These are phyloP conservation scores for Avahi laniger DNA, from an alignment of 2,797 vertebrate genomes.

Conservation along the genomic window DNA sequence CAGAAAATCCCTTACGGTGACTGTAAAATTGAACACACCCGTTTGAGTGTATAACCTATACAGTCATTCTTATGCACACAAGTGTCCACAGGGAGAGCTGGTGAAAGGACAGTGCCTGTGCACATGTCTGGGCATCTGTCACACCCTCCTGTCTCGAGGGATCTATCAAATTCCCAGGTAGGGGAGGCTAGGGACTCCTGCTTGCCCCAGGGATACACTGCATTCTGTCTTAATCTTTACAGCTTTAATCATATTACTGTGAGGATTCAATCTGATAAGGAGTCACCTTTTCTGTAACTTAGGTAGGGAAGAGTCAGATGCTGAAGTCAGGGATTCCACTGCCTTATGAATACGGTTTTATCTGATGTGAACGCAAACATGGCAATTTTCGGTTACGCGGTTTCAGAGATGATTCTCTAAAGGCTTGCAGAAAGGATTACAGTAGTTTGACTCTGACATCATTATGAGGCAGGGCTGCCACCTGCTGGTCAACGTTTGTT, in stretches of 20 bases:
- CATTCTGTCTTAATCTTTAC: neutral
- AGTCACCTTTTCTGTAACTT: neutral
- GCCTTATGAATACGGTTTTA: neutral
- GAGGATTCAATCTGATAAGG: neutral
- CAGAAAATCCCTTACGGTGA: neutral
- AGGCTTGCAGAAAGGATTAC: no score
- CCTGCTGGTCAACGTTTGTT: conserved; percentile 45
- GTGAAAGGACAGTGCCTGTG: neutral
- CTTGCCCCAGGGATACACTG: neutral
- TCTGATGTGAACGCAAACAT: neutral
- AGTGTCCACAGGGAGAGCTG: neutral
- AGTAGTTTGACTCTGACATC: neutral
- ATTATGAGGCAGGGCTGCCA: conserved; percentile 52
- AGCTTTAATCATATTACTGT: neutral
- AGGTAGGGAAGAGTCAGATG: neutral
- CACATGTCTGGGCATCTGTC: neutral
- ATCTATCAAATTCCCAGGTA: neutral
- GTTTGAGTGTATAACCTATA: neutral
- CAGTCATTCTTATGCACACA: neutral
- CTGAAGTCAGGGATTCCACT: neutral
- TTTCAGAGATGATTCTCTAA: neutral
- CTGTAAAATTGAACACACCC: neutral
- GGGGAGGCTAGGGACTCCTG: neutral
- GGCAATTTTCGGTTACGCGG: neutral
- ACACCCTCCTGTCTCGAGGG: neutral